Evolutionary conservation across 2,888 invertebrate genomes (phyloP).

Genomic region (Metalampra italica): DNA sequence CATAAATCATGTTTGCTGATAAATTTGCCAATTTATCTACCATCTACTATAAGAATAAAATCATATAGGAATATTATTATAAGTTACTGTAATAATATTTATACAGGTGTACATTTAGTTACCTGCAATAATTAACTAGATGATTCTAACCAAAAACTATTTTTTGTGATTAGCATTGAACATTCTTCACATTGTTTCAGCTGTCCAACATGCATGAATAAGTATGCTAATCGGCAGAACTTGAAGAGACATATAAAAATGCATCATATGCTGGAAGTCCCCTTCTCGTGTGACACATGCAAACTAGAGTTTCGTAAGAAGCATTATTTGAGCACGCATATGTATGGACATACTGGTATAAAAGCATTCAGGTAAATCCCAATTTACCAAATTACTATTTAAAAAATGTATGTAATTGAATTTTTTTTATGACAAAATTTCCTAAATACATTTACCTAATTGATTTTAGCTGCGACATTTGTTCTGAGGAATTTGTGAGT

Average conservation of each 20-base stretch:
- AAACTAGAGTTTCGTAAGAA: constrained; percentile 74
- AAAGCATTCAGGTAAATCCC: constrained; percentile 56
- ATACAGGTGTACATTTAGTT: too few species aligned
- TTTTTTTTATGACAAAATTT: too few species aligned
- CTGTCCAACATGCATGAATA: constrained; percentile 68
- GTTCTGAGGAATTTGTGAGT: constrained; percentile 67
- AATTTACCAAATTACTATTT: not conserved
- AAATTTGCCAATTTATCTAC: too few species aligned
- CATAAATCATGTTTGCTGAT: too few species aligned
- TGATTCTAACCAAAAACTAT: too few species aligned
- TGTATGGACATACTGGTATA: constrained; percentile 73
- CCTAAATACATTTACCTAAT: not conserved
- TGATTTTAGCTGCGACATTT: constrained; percentile 68
- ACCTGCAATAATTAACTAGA: too few species aligned
- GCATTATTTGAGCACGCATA: constrained; percentile 75
- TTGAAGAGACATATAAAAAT: constrained; percentile 78
- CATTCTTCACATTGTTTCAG: constrained; percentile 32
- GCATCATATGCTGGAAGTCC: constrained; percentile 52
- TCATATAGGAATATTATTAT: too few species aligned
- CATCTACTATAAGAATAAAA: too few species aligned
- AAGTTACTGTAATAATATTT: too few species aligned
- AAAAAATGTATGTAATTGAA: not conserved
- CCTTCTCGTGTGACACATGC: constrained; percentile 74
- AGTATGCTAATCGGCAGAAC: constrained; percentile 72
- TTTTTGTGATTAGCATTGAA: too few species aligned